A percentile compares a stretch with the other conserved stretches of the same genome.
phyloP scores from a whole-genome alignment of 2,113 vertebrate species.

The Tychaedon coryphoeus region DNA sequence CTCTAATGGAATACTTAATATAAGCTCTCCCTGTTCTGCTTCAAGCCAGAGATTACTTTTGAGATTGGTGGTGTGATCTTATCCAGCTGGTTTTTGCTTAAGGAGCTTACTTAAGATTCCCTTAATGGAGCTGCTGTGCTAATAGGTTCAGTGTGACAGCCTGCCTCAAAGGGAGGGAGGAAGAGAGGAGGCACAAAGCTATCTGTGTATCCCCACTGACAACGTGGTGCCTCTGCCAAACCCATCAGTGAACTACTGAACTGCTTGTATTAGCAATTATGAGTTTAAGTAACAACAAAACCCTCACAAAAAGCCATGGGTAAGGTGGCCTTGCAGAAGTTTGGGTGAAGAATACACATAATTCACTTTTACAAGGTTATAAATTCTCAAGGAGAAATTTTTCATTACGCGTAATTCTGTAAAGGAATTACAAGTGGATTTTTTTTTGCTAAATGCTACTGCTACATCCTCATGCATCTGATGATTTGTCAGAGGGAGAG shows the following conservation, averaged over 20 bases:
- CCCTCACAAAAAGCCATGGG: neutral
- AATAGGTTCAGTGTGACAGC: neutral
- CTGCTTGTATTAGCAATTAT: neutral
- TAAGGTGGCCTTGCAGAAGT: neutral
- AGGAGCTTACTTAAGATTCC: neutral
- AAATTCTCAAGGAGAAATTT: neutral
- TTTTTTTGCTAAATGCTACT: neutral
- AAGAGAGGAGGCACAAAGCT: neutral
- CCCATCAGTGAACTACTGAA: neutral
- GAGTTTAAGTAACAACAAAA: neutral
- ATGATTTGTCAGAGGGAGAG: neutral
- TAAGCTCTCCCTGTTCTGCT: neutral
- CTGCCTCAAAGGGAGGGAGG: neutral
- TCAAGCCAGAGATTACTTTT: neutral
- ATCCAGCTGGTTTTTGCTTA: neutral
- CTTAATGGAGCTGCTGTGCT: neutral
- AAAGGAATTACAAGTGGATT: neutral
- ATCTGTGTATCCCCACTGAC: neutral
- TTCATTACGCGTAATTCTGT: neutral
- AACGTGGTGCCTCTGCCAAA: neutral
- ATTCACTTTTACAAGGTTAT: neutral
- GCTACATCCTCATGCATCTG: neutral
- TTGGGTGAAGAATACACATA: neutral
- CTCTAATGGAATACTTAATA: neutral
- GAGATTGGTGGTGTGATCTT: neutral